These are phyloP conservation scores for Crocallis elinguaria DNA, from an alignment of 2,888 invertebrate species.

Conservation along the genomic window DNA sequence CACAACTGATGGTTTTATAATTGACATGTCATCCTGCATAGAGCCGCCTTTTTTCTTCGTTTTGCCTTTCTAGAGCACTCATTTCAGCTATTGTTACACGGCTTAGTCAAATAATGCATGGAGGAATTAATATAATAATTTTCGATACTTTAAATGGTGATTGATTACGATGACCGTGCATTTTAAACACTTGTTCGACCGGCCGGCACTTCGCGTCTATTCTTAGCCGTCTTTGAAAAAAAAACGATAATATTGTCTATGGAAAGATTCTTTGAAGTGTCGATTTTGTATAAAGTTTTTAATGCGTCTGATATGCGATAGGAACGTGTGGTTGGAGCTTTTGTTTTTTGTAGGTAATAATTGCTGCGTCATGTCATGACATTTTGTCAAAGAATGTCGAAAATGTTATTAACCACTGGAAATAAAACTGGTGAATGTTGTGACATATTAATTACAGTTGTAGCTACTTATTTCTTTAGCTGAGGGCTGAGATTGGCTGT, in stretches of 20 bases:
- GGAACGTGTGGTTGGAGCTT: conserved; percentile 11
- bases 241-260: conserved; percentile 31
- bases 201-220: conserved; percentile 28
- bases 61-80: conserved; percentile 64
- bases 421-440: background rate
- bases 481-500: too few relatives aligned
- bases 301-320: conserved; percentile 33
- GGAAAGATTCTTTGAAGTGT: conserved; percentile 34
- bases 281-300: conserved; percentile 36
- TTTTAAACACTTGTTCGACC: conserved; percentile 42
- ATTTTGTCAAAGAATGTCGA: conserved; percentile 4
- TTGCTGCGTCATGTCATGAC: conserved; percentile 22
- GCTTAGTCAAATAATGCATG: conserved; percentile 80
- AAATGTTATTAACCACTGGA: background rate
- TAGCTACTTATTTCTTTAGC: too few relatives aligned
- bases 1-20: conserved; percentile 76
- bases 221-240: conserved; percentile 27
- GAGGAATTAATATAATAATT: conserved; percentile 81
- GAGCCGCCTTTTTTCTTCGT: conserved; percentile 47
- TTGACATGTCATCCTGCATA: conserved; percentile 78
- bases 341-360: conserved; percentile 11
- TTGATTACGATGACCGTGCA: conserved; percentile 79
- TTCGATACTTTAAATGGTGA: conserved; percentile 78
- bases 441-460: too few relatives aligned
- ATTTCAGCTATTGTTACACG: conserved; percentile 69